These are phyloP conservation scores for Arge pagana DNA, from an alignment of 2,888 invertebrate species.

Conservation along the genomic window DNA sequence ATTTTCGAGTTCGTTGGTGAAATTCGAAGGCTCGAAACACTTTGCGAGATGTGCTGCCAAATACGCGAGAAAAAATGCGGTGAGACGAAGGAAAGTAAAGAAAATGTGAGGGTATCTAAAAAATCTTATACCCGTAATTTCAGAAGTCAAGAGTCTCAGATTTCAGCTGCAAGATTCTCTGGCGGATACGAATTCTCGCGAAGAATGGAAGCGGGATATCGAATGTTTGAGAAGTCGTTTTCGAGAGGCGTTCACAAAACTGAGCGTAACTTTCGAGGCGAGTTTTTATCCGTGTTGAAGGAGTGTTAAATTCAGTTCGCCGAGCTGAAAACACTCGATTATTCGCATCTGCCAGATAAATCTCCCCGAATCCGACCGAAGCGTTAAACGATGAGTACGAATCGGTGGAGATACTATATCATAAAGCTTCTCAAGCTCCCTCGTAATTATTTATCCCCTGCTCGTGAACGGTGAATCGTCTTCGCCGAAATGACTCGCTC, in stretches of 20 bases:
- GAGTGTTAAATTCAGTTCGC: too few species aligned
- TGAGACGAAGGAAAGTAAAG: conserved; percentile 24
- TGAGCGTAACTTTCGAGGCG: conserved; percentile 32
- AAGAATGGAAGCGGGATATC: conserved; percentile 30
- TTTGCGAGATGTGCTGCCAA: conserved; percentile 37
- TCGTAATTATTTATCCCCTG: too few species aligned
- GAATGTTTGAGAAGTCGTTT: conserved; percentile 32
- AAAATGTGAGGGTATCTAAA: not conserved
- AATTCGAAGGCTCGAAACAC: conserved; percentile 33
- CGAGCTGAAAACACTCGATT: too few species aligned
- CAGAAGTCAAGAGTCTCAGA: conserved; percentile 33
- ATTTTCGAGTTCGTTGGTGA: conserved; percentile 39
- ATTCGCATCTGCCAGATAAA: too few species aligned
- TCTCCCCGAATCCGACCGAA: too few species aligned
- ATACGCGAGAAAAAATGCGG: conserved; percentile 33
- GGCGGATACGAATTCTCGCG: conserved; percentile 22
- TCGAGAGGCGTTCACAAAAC: conserved; percentile 29
- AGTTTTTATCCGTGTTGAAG: conserved; percentile 23
- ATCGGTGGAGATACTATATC: too few species aligned
- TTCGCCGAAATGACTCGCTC: too few species aligned
- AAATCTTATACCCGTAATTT: not conserved
- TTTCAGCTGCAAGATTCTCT: conserved; percentile 35
- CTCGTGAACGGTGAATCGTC: too few species aligned
- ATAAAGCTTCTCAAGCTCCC: too few species aligned
- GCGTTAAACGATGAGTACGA: too few species aligned